Evolutionary conservation across 2,888 invertebrate genomes (phyloP).

Genomic region (Ophion obscuratus): DNA sequence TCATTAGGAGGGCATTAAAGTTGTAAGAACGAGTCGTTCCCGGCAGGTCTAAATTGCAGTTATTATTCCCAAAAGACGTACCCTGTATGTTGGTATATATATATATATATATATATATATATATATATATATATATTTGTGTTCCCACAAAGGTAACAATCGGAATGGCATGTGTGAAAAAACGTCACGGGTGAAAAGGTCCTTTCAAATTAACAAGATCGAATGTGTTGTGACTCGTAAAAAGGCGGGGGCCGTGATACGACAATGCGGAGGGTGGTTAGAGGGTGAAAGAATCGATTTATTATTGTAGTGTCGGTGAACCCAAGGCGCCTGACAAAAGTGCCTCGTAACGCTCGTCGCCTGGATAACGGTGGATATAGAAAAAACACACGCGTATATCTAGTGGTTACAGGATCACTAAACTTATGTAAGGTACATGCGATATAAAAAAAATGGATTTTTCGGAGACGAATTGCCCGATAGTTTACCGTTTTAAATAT

Average conservation of each 20-base stretch:
- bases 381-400: conserved; percentile 24
- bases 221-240: conserved; percentile 50
- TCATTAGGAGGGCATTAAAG: neutral
- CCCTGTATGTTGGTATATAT: no score
- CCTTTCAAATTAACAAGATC: conserved; percentile 25
- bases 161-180: neutral
- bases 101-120: neutral
- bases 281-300: conserved; percentile 65
- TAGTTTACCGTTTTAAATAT: neutral
- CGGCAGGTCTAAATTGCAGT: neutral
- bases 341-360: conserved; percentile 51
- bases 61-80: neutral
- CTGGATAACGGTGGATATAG: conserved; percentile 30
- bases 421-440: conserved; percentile 14
- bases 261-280: conserved; percentile 40
- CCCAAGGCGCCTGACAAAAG: conserved; percentile 58
- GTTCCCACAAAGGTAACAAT: neutral
- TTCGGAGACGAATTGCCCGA: neutral
- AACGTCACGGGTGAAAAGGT: neutral
- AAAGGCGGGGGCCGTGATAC: conserved; percentile 20
- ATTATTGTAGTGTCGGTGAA: conserved; percentile 69
- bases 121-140: neutral
- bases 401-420: conserved; percentile 2
- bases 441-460: neutral
- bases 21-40: neutral